Evolutionary conservation across 2,113 vertebrate species (phyloP), one percentile per base, ranked within the genome.

Genomic region (Scytalopus superciliaris): DNA sequence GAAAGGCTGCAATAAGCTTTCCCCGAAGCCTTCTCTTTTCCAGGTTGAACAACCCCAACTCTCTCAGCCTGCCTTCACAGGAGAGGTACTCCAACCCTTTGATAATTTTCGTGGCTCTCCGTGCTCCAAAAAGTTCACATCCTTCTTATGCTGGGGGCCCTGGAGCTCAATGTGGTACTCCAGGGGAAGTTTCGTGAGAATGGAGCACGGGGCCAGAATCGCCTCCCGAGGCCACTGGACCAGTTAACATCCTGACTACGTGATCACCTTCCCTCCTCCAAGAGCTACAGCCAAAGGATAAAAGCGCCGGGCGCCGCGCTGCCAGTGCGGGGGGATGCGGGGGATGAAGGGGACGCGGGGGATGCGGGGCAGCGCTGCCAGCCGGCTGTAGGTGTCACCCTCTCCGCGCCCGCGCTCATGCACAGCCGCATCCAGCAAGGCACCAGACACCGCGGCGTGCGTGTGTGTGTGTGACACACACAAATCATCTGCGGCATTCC

Each of bases 331-430:
- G 49, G 21, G 37, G 47, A 15, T 18, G 69, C 10, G 7, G 8
- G 50, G 23, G 14, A 50, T 52, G 50, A 24, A 7, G 7, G 49
- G 49, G 37, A 11, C 12, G 68, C 10, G 6, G 6, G 6, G 45
- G n/a, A 40, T 23, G 35, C 10, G 19, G 28, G 28, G 28, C 53
- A 66, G 22, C 22, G n/a, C 45, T 22, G 16, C 33, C 69, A 3
- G 12, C n/a, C 2, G 49, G 77, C 98, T 96, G 68, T 64, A 92
- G 97, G 63, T 93, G 98, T 91, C 96, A 91, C 87, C 70, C 25
- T 93, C 62, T 16, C 40, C 19, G 8, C 31, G 4, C 22, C 45
- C 19, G 7, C 23, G 2, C 33, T 12, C 8, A 3, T 5, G 11
- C 57, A 25, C 47, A 10, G n/a, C 56, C 2, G 27, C 57, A 1